Conservation (phyloP, 2,888 invertebrate species). For the Kryphioiulus occultus region DNA sequence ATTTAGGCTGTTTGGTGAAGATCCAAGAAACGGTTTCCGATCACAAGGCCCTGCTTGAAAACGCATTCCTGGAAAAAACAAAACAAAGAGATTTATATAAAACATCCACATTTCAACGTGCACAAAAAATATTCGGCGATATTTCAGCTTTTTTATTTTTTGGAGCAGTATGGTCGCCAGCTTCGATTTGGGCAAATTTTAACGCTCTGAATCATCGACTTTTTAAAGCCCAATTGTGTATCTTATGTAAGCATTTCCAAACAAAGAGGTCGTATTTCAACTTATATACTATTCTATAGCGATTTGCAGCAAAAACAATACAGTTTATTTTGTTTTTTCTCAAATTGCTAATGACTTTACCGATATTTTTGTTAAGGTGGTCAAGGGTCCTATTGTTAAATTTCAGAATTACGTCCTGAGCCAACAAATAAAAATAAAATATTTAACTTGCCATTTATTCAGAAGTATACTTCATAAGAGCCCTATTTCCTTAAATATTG, state of each 20-base stretch:
- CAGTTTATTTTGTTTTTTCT: no score
- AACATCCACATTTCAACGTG: not conserved
- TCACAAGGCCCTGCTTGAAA: conserved; percentile 49
- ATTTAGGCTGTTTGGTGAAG: conserved; percentile 33
- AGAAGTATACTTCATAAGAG: no score
- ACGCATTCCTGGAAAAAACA: conserved; percentile 46
- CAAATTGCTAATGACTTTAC: no score
- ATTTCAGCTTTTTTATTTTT: not conserved
- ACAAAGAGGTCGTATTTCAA: no score
- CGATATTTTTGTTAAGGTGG: no score
- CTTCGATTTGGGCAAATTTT: not conserved
- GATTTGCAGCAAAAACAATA: no score
- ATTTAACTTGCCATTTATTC: no score
- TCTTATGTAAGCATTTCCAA: not conserved
- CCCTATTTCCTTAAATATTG: no score
- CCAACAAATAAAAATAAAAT: no score
- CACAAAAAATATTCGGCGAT: not conserved
- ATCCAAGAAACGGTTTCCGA: conserved; percentile 49
- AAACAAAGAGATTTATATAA: conserved; percentile 20
- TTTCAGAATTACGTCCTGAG: no score
- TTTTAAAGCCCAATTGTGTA: not conserved
- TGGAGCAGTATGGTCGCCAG: not conserved
- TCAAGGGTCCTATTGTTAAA: no score
- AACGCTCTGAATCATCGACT: not conserved
- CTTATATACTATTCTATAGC: no score